Percentiles rank a stretch among this genome's conserved stretches.
Conservation (phyloP, 2,888 invertebrate genomes). For the Leptinotarsa juncta region DNA sequence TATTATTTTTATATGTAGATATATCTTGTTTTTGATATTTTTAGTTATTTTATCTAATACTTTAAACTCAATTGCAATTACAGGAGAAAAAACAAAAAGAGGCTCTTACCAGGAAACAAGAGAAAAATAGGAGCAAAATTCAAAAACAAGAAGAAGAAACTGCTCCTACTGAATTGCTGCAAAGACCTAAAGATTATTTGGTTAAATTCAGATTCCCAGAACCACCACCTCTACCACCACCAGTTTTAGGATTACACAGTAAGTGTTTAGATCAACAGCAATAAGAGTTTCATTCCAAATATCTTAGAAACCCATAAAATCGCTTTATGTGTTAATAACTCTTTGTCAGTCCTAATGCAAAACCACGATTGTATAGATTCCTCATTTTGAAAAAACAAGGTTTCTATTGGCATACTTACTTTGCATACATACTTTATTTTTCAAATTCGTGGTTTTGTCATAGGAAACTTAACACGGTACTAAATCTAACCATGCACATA, state of each 20-base stretch:
- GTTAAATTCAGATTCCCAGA: constrained; percentile 96
- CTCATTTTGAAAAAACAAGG: too few species aligned
- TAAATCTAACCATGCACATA: too few species aligned
- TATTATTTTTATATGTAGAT: too few species aligned
- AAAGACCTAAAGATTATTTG: constrained; percentile 93
- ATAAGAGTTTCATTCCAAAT: not conserved
- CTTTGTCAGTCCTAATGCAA: too few species aligned
- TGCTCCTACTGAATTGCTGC: constrained; percentile 85
- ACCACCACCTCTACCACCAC: constrained; percentile 95
- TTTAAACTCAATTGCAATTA: constrained; percentile 24
- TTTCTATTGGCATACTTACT: too few species aligned
- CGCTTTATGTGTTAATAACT: too few species aligned
- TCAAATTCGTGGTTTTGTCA: too few species aligned
- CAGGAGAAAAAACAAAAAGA: constrained; percentile 94
- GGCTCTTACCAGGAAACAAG: constrained; percentile 88
- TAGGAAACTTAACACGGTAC: too few species aligned
- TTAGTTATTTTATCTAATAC: not conserved
- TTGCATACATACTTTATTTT: too few species aligned
- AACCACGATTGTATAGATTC: too few species aligned
- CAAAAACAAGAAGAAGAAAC: constrained; percentile 84
- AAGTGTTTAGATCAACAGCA: constrained; percentile 57
- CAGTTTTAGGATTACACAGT: constrained; percentile 95
- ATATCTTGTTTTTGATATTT: not conserved
- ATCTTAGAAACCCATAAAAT: too few species aligned
- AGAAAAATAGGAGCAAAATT: constrained; percentile 87